Conservation (phyloP, 2,888 invertebrate species). For the Crepidodera aurea region DNA sequence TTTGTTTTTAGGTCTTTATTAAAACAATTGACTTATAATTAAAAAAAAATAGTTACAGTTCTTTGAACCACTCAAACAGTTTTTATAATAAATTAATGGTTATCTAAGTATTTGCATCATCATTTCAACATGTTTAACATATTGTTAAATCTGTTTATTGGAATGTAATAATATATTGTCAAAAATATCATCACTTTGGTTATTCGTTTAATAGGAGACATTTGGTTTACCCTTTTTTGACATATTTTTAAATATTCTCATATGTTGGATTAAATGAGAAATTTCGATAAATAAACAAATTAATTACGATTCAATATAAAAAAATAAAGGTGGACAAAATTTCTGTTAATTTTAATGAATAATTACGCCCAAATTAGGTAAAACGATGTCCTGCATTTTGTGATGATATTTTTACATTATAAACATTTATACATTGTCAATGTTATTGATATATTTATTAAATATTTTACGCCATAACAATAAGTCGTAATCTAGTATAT, state of each 20-base stretch:
- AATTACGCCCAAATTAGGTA: no score
- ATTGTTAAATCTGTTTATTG: slow-evolving; percentile 14
- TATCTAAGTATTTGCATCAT: slow-evolving; percentile 9
- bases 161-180: slow-evolving; percentile 14
- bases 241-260: no score
- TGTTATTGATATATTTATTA: slow-evolving; percentile 12
- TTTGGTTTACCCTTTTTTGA: no score
- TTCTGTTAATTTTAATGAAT: no score
- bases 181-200: slow-evolving; percentile 13
- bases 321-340: no score
- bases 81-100: slow-evolving; percentile 18
- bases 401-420: slow-evolving; percentile 20
- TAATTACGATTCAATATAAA: no score
- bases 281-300: no score
- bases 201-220: no score
- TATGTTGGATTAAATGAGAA: no score
- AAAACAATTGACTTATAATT: slow-evolving; percentile 35
- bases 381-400: background rate
- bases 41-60: slow-evolving; percentile 28
- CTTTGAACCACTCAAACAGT: slow-evolving; percentile 22
- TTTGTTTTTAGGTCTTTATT: slow-evolving; percentile 33
- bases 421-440: slow-evolving; percentile 14
- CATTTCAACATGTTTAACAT: slow-evolving; percentile 15
- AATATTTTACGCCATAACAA: slow-evolving; percentile 43
- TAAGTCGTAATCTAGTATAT: slow-evolving; percentile 37